Evolutionary conservation across 1,140 invertebrate genomes (phyloP).

Genomic region (Neoseiulus cucumeris): DNA sequence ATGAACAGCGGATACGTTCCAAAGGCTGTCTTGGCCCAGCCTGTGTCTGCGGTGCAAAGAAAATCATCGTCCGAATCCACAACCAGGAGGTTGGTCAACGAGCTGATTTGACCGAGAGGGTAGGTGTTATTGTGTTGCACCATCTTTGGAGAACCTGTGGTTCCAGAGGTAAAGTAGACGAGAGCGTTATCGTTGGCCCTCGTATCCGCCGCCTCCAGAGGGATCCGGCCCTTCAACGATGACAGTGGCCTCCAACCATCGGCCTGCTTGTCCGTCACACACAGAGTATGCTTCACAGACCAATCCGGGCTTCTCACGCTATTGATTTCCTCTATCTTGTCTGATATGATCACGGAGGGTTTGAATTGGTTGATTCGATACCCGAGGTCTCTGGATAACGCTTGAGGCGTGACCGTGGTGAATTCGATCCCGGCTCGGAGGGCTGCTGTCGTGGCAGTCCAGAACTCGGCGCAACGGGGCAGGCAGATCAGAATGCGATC

Average conservation of each 20-base stretch:
- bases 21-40: conserved; percentile 33
- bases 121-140: conserved; percentile 28
- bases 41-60: conserved; percentile 32
- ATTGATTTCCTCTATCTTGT: neutral
- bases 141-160: conserved; percentile 34
- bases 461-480: conserved; percentile 1
- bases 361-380: neutral
- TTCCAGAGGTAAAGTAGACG: conserved; percentile 34
- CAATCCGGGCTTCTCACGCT: neutral
- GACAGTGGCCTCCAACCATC: neutral
- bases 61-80: conserved; percentile 23
- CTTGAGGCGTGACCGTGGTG: neutral
- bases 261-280: neutral
- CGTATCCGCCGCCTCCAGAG: conserved; percentile 17
- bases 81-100: conserved; percentile 12
- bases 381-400: neutral
- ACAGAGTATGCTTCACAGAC: neutral
- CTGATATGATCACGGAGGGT: neutral
- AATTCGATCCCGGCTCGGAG: neutral
- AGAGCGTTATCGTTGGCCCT: conserved; percentile 26
- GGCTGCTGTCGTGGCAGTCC: neutral
- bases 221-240: neutral
- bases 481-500: neutral
- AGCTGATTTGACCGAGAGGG: neutral
- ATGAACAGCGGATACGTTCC: neutral